These are phyloP conservation scores for Tretioscincus oriximinensis DNA, from an alignment of 2,113 vertebrate species.

Conservation along the genomic window DNA sequence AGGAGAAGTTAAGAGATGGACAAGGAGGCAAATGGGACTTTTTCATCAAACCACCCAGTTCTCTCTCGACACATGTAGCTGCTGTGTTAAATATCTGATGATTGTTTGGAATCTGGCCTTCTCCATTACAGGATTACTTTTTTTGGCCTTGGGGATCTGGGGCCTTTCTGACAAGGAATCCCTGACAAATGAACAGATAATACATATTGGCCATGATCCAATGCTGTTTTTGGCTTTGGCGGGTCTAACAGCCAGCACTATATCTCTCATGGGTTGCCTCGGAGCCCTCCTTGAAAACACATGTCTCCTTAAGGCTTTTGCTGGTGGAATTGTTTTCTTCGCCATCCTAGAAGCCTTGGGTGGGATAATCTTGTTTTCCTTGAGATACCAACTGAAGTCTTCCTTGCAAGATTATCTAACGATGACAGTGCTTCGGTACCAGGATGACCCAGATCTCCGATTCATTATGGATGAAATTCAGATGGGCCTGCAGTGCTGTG, in stretches of 20 bases:
- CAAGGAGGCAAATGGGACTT: not conserved
- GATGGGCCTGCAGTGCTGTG: conserved; percentile 83
- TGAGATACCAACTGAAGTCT: conserved; percentile 66
- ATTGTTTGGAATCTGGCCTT: conserved; percentile 83
- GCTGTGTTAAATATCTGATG: conserved; percentile 76
- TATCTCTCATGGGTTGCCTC: conserved; percentile 83
- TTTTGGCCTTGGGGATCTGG: conserved; percentile 82
- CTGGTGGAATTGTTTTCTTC: conserved; percentile 61
- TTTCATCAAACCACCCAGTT: not conserved
- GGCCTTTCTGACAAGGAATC: conserved; percentile 84
- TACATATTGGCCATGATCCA: conserved; percentile 76
- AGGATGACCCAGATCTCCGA: conserved; percentile 84
- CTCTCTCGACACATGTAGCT: conserved; percentile 35
- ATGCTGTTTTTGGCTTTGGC: conserved; percentile 78
- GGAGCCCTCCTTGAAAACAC: conserved; percentile 80
- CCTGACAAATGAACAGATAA: conserved; percentile 67
- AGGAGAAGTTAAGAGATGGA: not conserved
- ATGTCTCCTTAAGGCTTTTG: conserved; percentile 81
- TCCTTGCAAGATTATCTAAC: conserved; percentile 72
- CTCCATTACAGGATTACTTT: conserved; percentile 76
- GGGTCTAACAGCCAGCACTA: conserved; percentile 67
- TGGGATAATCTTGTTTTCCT: conserved; percentile 71
- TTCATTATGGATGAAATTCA: conserved; percentile 91
- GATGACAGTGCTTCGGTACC: conserved; percentile 81
- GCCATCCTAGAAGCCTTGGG: conserved; percentile 72